Conservation (phyloP, 2,797 vertebrate genomes). For the Sebastes hubbsi region DNA sequence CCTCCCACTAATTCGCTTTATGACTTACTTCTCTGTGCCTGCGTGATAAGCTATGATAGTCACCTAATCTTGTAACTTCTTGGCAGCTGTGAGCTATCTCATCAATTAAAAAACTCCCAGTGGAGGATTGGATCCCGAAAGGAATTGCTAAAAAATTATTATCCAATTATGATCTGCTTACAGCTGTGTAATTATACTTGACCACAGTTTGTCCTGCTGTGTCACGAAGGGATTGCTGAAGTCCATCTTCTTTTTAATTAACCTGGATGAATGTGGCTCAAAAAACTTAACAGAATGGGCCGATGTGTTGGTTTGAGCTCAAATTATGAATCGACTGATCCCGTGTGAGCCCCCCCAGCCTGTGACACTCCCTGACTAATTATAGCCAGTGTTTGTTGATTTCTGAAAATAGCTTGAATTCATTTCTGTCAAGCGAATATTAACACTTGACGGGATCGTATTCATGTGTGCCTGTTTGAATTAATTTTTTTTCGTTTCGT, state of each 20-base stretch:
- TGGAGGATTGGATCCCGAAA: constrained; percentile 65
- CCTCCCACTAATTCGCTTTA: constrained; percentile 70
- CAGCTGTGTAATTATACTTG: constrained; percentile 76
- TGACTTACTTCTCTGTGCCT: constrained; percentile 61
- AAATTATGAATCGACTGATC: constrained; percentile 2
- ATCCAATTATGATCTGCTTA: constrained; percentile 74
- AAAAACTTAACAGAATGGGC: constrained; percentile 36
- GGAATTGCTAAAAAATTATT: constrained; percentile 69
- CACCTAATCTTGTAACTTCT: constrained; percentile 72
- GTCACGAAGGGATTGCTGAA: constrained; percentile 51
- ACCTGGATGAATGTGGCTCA: constrained; percentile 51
- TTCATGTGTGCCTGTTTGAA: not conserved
- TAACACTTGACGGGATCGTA: not conserved
- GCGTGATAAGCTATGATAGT: constrained; percentile 68
- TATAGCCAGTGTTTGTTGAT: constrained; percentile 14
- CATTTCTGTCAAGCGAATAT: not conserved
- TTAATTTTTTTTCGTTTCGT: not conserved
- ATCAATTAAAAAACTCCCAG: constrained; percentile 73
- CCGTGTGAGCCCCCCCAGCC: not conserved
- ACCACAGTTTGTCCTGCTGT: constrained; percentile 62
- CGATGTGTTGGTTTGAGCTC: not conserved
- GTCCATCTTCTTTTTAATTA: constrained; percentile 72
- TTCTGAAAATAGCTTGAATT: constrained; percentile 23
- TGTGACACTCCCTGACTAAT: constrained; percentile 26
- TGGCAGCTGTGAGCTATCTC: constrained; percentile 69